These are phyloP conservation scores for Dunckerocampus dactyliophorus DNA, from an alignment of 2,113 vertebrate genomes.

Conservation along the genomic window DNA sequence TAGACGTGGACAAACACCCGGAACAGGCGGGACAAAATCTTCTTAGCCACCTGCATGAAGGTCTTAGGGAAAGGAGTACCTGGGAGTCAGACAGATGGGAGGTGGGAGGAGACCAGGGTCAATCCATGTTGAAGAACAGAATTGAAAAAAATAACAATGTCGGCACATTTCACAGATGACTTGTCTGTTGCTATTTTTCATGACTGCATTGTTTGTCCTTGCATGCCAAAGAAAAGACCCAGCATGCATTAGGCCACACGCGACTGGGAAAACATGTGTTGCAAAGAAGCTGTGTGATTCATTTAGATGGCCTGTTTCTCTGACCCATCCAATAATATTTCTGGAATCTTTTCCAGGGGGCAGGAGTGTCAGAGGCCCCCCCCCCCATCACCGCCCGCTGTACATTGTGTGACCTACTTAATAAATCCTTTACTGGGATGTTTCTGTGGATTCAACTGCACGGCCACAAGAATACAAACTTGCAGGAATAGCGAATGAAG, in stretches of 20 bases:
- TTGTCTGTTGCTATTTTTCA: neutral
- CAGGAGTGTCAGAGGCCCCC: conserved; percentile 6
- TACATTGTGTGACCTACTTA: conserved; percentile 56
- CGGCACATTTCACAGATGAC: neutral
- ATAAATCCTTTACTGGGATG: conserved; percentile 52
- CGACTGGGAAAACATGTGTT: conserved; percentile 24
- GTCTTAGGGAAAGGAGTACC: conserved; percentile 96
- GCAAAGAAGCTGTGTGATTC: conserved; percentile 28
- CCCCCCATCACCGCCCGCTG: conserved; percentile 53
- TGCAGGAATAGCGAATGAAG: conserved; percentile 17
- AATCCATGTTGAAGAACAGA: conserved; percentile 8
- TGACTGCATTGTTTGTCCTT: neutral
- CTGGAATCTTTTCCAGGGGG: conserved; percentile 46
- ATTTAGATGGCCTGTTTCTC: conserved; percentile 26
- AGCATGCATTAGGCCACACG: neutral
- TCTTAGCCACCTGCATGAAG: conserved; percentile 93
- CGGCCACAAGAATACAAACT: conserved; percentile 8
- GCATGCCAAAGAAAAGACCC: neutral
- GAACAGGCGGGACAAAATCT: conserved; percentile 96
- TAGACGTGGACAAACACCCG: conserved; percentile 97
- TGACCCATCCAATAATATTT: conserved; percentile 48
- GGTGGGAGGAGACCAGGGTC: conserved; percentile 12
- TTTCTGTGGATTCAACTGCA: conserved; percentile 44
- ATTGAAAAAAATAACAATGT: neutral
- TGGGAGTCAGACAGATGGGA: conserved; percentile 56